These are phyloP conservation scores for Sclerodermus sp. DNA, from an alignment of 2,888 invertebrate genomes.

Conservation along the genomic window DNA sequence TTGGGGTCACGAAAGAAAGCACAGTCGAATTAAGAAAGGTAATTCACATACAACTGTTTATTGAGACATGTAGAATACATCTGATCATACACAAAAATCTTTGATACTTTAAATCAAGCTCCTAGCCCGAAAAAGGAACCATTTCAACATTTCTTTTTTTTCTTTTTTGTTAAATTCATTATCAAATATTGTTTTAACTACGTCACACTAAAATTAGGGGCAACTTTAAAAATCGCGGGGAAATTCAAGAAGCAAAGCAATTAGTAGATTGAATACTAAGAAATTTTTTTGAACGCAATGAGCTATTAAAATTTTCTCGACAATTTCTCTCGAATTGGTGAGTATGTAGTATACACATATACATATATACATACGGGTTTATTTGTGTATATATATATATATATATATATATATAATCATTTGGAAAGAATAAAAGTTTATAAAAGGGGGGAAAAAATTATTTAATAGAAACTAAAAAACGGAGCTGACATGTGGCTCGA, in stretches of 20 bases:
- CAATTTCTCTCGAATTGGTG: too few relatives aligned
- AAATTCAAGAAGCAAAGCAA: constrained; percentile 53
- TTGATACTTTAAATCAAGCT: constrained; percentile 58
- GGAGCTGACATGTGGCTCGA: constrained; percentile 41
- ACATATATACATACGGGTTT: constrained; percentile 32
- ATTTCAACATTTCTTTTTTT: constrained; percentile 41
- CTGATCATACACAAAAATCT: constrained; percentile 60
- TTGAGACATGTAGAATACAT: constrained; percentile 65
- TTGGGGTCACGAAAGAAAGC: constrained; percentile 20
- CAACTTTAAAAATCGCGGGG: constrained; percentile 49
- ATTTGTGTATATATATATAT: too few relatives aligned
- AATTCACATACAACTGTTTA: constrained; percentile 70
- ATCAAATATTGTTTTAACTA: constrained; percentile 54
- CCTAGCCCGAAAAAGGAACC: constrained; percentile 56
- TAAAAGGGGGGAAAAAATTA: background rate
- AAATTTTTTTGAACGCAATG: constrained; percentile 31
- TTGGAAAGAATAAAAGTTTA: too few relatives aligned
- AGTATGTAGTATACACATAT: too few relatives aligned
- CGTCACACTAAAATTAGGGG: constrained; percentile 55
- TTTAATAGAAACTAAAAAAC: background rate
- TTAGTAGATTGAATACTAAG: constrained; percentile 46
- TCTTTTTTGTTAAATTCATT: constrained; percentile 40
- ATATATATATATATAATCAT: too few relatives aligned
- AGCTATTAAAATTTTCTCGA: constrained; percentile 24
- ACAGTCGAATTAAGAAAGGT: constrained; percentile 54